phyloP scores from a whole-genome alignment of 2,113 vertebrate genomes.

The Gopherus flavomarginatus region DNA sequence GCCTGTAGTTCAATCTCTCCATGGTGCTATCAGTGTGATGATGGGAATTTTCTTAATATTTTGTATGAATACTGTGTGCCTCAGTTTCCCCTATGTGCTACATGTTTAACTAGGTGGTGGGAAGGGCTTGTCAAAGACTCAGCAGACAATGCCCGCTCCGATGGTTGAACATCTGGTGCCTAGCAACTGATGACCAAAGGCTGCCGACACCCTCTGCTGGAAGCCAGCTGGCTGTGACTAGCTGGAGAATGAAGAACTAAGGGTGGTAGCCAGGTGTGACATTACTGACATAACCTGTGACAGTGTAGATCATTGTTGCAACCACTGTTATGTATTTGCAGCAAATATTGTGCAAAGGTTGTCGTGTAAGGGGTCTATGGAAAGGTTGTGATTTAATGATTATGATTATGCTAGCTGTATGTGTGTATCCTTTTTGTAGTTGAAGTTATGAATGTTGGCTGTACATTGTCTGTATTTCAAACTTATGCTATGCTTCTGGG shows the following conservation, averaged over 20 bases:
- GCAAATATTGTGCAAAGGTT: too few species aligned
- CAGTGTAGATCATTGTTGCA: too few species aligned
- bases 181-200: neutral
- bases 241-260: neutral
- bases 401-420: too few species aligned
- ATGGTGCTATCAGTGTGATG: neutral
- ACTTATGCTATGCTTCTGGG: too few species aligned
- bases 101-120: neutral
- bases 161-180: neutral
- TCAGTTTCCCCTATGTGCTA: neutral
- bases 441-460: too few species aligned
- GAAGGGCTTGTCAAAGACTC: neutral
- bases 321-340: too few species aligned
- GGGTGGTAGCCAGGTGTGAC: neutral
- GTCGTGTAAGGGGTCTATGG: too few species aligned
- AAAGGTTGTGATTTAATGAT: too few species aligned
- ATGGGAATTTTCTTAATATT: neutral
- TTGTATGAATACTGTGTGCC: neutral
- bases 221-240: neutral
- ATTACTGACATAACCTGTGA: too few species aligned
- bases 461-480: too few species aligned
- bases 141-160: neutral
- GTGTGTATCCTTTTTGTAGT: too few species aligned
- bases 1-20: neutral
- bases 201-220: neutral